Evolutionary conservation across 2,888 invertebrate species (phyloP), one percentile per base, ranked within the genome.

Genomic region (Nomada ferruginata): DNA sequence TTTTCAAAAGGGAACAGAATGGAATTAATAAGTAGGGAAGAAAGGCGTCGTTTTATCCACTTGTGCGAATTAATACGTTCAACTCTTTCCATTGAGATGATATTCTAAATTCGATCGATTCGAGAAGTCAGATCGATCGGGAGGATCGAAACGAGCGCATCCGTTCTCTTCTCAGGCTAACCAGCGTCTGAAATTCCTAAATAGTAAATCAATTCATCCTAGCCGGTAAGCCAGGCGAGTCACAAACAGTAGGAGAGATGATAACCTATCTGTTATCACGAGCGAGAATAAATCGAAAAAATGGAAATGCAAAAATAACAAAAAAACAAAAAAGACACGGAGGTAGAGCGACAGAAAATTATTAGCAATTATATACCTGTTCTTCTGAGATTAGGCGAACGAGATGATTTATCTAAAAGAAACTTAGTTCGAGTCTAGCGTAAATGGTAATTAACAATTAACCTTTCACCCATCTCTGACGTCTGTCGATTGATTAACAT

Each of bases 131-230:
- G 60, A 13, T 11, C 11, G 15, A 42, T 18, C 13, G 9, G 5
- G 26, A 2, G 23, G 66, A 47, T 36, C 60, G 68, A 65, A 78
- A 78, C 72, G 60, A 65, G 71, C 71, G 60, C 65, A n/a, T 13
- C 26, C 61, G 66, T 68, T 73, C 52, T 71, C 70, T 64, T 60
- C 81, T 82, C 82, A 76, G 18, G 71, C 71, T 72, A 42, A 57
- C 76, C 82, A 80, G 20, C 66, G 57, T 80, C 68, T 59, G 55
- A 66, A 71, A 82, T 87, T 87, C 86, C 85, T 87, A 87, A 85
- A 66, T 72, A 76, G 78, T 64, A 79, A 65, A 83, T 50, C 42
- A 15, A 82, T 81, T 86, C 86, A 83, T 86, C 69, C 73, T 87
- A 87, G 83, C 60, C 61, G 55, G 26, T 85, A 86, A 86, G 87